Evolutionary conservation across 2,888 invertebrate species (phyloP).

Genomic region (Mesoligia furuncula): DNA sequence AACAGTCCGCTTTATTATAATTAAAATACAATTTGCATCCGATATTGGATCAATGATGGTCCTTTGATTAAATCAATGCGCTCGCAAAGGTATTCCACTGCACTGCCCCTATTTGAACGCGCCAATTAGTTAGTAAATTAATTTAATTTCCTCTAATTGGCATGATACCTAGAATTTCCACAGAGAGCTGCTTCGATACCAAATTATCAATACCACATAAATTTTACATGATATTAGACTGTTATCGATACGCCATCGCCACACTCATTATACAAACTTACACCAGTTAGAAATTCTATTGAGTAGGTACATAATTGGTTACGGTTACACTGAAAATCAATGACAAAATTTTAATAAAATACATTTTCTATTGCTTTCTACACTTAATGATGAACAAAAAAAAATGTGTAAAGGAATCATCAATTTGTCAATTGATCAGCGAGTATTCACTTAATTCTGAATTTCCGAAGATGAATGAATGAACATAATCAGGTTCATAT

Average conservation of each 20-base stretch:
- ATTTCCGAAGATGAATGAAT: conserved; percentile 74
- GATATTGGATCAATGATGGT: conserved; percentile 71
- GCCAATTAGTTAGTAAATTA: conserved; percentile 77
- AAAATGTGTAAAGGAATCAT: conserved; percentile 61
- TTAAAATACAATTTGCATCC: conserved; percentile 68
- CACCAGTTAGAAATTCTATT: conserved; percentile 24
- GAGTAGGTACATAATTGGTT: conserved; percentile 27
- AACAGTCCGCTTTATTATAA: conserved; percentile 63
- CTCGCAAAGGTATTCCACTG: conserved; percentile 70
- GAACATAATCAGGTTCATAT: conserved; percentile 75
- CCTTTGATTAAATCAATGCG: conserved; percentile 71
- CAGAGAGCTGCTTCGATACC: conserved; percentile 34
- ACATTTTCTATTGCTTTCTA: conserved; percentile 51
- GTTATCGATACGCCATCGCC: conserved; percentile 15
- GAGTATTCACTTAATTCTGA: conserved; percentile 71
- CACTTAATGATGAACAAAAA: conserved; percentile 61
- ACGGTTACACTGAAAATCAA: conserved; percentile 32
- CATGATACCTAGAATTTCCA: conserved; percentile 68
- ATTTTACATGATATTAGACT: conserved; percentile 37
- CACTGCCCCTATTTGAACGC: conserved; percentile 70
- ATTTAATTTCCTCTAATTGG: conserved; percentile 76
- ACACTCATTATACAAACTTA: conserved; percentile 17
- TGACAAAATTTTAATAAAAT: conserved; percentile 53
- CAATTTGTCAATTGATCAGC: conserved; percentile 78
- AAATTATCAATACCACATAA: conserved; percentile 43